These are phyloP conservation scores for Athripsodes cinereus DNA, from an alignment of 2,888 invertebrate species.

Conservation along the genomic window DNA sequence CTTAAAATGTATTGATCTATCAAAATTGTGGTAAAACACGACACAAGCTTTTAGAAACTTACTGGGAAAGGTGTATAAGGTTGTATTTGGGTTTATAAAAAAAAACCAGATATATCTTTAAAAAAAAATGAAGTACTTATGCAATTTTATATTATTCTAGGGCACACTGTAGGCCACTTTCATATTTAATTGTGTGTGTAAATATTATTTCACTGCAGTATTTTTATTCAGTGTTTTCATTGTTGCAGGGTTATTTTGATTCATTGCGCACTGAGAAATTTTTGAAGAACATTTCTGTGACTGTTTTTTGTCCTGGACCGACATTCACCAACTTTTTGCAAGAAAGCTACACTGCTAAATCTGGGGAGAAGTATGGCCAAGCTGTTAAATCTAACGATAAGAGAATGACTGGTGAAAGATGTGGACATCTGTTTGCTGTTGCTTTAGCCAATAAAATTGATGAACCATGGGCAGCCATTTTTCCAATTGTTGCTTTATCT, in stretches of 20 bases:
- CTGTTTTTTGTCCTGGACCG: constrained; percentile 72
- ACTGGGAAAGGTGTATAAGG: no score
- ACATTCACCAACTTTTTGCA: constrained; percentile 62
- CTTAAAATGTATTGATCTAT: no score
- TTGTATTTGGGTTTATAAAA: no score
- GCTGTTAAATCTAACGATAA: constrained; percentile 40
- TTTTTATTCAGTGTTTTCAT: no score
- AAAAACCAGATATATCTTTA: no score
- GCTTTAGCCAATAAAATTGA: constrained; percentile 52
- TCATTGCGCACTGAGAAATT: constrained; percentile 55
- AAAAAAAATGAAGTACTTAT: not conserved
- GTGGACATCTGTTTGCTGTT: constrained; percentile 52
- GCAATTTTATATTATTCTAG: not conserved
- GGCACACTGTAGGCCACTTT: no score
- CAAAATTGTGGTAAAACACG: no score
- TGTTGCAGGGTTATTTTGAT: constrained; percentile 64
- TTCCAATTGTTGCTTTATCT: constrained; percentile 53
- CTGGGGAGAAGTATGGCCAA: constrained; percentile 45
- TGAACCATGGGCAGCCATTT: constrained; percentile 65
- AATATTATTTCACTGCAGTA: no score
- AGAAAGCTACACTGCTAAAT: constrained; percentile 60
- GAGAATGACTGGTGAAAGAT: constrained; percentile 52
- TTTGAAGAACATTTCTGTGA: constrained; percentile 52
- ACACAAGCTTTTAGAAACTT: no score
- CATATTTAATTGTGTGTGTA: no score